Evolutionary conservation across 2,888 invertebrate species (phyloP), one percentile per base, ranked within the genome.

Genomic region (Pandemis corylana): DNA sequence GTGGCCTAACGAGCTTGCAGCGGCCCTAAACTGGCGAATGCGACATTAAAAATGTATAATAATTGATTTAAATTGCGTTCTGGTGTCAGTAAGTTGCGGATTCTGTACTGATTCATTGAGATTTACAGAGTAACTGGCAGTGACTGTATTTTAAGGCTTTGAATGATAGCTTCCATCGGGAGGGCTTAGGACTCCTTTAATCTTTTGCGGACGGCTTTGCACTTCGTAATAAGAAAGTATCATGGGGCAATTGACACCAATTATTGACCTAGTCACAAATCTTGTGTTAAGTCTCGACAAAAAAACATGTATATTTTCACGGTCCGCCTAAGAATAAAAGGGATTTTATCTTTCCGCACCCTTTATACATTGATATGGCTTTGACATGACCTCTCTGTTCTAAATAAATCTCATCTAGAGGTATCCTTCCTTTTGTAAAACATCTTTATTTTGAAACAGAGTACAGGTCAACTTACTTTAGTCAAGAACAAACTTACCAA

Each of bases 1-100:
- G 66, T 15, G 7, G 66, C 73, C 72, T 68, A 41, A 28, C 56
- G 76, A 76, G 76, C 76, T 76, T 76, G 76, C 76, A 76, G 76
- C 76, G 76, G 28, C 20, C n/a, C 56, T 71, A 71, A 41, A 53
- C 68, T 56, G 10, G 42, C 66, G 15, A 56, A 59, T 62, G 56
- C 44, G 56, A 74, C 65, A 49, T 49, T 42, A 20, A 65, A 46
- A 41, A 46, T 68, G 59, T 71, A 68, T 64, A 28, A 42, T 74
- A 74, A 76, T 74, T 74, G 76, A 76, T 76, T 71, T 68, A 76
- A 65, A 68, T 69, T 64, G 71, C 69, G 51, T 67, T 53, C 13
- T 63, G 70, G 63, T 74, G 42, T 28, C 20, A 7, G 63, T 13
- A 28, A 0, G 65, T 64, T 61, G 71, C 44, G 64, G 63, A 46